Conservation (phyloP, 2,113 vertebrate species). For the Centropus bengalensis region DNA sequence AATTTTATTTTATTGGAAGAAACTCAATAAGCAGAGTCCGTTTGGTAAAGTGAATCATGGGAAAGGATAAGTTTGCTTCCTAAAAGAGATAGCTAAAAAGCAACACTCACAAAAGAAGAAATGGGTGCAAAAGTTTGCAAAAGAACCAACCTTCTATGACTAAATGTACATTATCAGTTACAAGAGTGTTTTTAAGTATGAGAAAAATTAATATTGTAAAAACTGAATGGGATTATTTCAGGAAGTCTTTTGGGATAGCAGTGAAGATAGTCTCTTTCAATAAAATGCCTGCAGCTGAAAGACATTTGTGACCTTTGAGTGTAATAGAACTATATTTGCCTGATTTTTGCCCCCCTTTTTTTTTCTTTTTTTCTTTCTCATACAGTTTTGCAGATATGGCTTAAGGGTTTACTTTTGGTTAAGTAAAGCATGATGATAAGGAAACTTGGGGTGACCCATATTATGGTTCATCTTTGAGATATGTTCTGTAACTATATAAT, state of each 20-base stretch:
- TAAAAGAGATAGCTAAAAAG: neutral
- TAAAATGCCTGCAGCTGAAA: neutral
- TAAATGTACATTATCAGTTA: neutral
- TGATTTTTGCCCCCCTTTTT: neutral
- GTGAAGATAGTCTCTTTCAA: neutral
- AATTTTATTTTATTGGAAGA: neutral
- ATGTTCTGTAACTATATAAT: neutral
- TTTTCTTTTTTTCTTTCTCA: neutral
- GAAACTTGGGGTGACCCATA: neutral
- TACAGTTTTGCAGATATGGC: neutral
- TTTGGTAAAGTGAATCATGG: neutral
- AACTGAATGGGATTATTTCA: neutral
- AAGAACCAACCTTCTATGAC: neutral
- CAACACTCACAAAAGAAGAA: neutral
- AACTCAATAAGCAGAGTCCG: neutral
- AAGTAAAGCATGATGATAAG: neutral
- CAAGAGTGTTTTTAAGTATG: neutral
- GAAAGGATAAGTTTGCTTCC: neutral
- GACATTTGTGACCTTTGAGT: neutral
- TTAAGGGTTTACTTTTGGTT: neutral
- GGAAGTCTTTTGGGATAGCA: neutral
- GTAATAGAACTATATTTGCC: neutral
- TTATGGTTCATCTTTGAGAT: neutral
- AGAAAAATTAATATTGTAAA: neutral
- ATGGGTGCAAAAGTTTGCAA: neutral